phyloP scores from a whole-genome alignment of 2,113 vertebrate species.

The Copsychus sechellarum region DNA sequence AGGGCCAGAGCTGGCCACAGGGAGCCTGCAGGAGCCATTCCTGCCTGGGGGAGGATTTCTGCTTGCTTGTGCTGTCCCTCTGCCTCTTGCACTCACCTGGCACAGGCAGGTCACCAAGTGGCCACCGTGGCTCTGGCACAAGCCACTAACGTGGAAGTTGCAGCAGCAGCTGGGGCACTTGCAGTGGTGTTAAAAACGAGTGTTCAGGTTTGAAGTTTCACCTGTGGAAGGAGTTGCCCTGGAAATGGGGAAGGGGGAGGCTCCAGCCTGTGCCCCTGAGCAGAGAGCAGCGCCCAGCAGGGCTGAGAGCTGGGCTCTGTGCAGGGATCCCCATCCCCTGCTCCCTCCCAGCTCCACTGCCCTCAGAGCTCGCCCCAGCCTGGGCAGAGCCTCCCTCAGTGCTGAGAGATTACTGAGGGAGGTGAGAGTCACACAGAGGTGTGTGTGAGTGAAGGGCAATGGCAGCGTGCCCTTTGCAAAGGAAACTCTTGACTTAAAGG shows the following conservation, averaged over 20 bases:
- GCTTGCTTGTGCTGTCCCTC: neutral
- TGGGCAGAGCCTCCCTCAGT: no score
- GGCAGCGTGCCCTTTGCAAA: neutral
- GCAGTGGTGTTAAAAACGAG: neutral
- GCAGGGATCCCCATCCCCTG: rapidly evolving
- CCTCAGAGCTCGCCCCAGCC: no score
- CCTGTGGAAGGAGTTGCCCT: neutral
- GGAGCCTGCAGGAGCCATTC: rapidly evolving
- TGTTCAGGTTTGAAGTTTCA: neutral
- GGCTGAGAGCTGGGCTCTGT: neutral
- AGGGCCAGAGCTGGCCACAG: no score
- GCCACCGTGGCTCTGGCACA: neutral
- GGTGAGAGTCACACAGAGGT: rapidly evolving
- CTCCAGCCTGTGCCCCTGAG: neutral
- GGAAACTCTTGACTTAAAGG: conserved; percentile 47
- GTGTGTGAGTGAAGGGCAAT: neutral
- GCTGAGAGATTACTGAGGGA: no score
- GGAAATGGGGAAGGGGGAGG: neutral
- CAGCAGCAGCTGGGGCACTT: neutral
- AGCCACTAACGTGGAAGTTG: neutral
- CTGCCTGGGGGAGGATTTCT: neutral
- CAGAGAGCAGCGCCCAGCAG: neutral
- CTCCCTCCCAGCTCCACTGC: neutral
- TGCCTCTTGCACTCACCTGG: neutral
- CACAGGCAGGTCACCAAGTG: neutral